These are phyloP conservation scores for Nyleta sp. DNA, from an alignment of 2,888 invertebrate species.

Conservation along the genomic window DNA sequence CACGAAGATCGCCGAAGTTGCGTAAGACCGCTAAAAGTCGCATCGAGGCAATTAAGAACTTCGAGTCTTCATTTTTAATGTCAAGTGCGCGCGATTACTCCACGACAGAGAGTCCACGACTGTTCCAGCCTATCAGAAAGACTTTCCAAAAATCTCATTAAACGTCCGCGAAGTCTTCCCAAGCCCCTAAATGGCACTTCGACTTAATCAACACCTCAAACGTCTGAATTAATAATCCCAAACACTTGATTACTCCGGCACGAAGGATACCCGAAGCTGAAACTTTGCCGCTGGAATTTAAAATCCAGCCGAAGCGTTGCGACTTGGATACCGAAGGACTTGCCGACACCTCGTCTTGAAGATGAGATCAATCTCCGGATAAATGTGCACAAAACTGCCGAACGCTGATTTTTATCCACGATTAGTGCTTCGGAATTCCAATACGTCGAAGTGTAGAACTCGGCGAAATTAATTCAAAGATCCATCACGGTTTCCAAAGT, in stretches of 20 bases:
- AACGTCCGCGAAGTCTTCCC: slow-evolving; percentile 8
- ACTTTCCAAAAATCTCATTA: slow-evolving; percentile 35
- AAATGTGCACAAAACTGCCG: too few relatives aligned
- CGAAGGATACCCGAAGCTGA: neutral
- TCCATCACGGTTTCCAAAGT: neutral
- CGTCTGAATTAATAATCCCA: slow-evolving; percentile 23
- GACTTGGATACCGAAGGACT: too few relatives aligned
- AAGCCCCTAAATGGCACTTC: slow-evolving; percentile 9
- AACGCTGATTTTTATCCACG: too few relatives aligned
- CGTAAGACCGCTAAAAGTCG: slow-evolving; percentile 24
- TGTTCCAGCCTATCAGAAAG: slow-evolving; percentile 13
- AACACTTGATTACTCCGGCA: slow-evolving; percentile 11
- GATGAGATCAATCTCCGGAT: too few relatives aligned
- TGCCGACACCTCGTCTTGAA: too few relatives aligned
- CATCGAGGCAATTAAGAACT: slow-evolving; percentile 24
- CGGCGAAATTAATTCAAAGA: neutral
- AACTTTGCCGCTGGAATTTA: neutral
- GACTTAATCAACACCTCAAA: slow-evolving; percentile 40
- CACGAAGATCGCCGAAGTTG: slow-evolving; percentile 8
- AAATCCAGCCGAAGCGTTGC: neutral
- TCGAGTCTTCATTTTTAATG: slow-evolving; percentile 28
- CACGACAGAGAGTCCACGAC: slow-evolving; percentile 8
- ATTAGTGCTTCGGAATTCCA: too few relatives aligned
- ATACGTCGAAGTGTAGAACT: too few relatives aligned
- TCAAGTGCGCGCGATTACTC: slow-evolving; percentile 16